Evolutionary conservation across 2,888 invertebrate genomes (phyloP).

Genomic region (Strigamia maritima): DNA sequence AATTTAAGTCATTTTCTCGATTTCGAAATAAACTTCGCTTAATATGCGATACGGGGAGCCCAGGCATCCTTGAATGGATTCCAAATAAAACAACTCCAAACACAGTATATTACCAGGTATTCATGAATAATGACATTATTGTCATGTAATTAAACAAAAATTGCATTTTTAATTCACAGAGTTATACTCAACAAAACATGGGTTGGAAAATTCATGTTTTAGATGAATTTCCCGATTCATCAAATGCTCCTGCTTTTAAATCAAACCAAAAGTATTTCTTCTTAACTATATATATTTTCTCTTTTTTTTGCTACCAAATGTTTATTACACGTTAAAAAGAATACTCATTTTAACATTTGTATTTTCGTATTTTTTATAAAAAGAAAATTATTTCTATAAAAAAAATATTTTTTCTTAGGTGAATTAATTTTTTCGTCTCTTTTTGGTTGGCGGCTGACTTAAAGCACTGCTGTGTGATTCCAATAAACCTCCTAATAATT

Average conservation of each 20-base stretch:
- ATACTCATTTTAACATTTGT: no score
- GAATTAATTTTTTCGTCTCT: background rate
- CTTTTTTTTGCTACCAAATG: background rate
- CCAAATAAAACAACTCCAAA: conserved; percentile 91
- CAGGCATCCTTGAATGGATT: conserved; percentile 71
- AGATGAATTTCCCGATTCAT: conserved; percentile 55
- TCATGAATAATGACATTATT: background rate
- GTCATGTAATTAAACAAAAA: background rate
- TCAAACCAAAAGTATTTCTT: background rate
- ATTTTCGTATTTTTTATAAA: no score
- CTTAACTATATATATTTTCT: background rate
- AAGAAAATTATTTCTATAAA: no score
- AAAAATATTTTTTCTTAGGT: background rate
- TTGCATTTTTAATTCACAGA: conserved; percentile 57
- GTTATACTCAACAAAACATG: conserved; percentile 90
- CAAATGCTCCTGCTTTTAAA: background rate
- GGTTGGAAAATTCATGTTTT: conserved; percentile 90
- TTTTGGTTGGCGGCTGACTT: background rate
- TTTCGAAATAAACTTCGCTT: conserved; percentile 74
- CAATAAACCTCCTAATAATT: background rate
- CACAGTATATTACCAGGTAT: conserved; percentile 65
- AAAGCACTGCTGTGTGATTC: background rate
- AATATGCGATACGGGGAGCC: conserved; percentile 65
- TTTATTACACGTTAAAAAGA: no score
- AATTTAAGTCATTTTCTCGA: conserved; percentile 73